Conservation (phyloP, 2,797 vertebrate species). For the Tadarida brasiliensis region DNA sequence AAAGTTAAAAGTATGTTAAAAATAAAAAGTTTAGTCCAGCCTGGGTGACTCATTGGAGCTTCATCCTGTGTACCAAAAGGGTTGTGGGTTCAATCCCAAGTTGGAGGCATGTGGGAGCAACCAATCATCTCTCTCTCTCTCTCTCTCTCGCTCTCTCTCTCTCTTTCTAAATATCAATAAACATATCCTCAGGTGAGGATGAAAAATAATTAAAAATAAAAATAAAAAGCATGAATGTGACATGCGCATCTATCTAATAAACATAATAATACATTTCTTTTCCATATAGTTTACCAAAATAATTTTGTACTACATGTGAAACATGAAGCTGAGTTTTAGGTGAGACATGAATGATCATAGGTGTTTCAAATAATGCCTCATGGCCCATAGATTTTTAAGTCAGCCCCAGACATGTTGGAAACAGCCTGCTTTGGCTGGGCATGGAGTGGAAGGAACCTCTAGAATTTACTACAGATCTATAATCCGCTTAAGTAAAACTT, state of each 20-base stretch:
- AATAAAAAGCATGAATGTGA: background rate
- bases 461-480: background rate
- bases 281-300: constrained; percentile 23
- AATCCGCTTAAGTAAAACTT: background rate
- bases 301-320: background rate
- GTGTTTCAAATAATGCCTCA: background rate
- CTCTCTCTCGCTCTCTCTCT: too few species aligned
- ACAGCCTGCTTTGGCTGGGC: background rate
- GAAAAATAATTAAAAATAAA: background rate
- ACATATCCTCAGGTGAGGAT: too few species aligned
- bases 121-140: too few species aligned
- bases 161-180: too few species aligned
- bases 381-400: background rate
- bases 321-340: background rate
- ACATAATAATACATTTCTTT: constrained; percentile 40
- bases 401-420: background rate
- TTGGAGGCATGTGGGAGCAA: too few species aligned
- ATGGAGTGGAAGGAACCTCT: background rate
- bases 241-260: background rate
- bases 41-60: too few species aligned
- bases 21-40: background rate
- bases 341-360: background rate
- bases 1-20: constrained; percentile 21
- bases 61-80: too few species aligned
- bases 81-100: too few species aligned